Percentiles rank a stretch among this genome's conserved stretches.
These are phyloP conservation scores for Genyomyrus donnyi DNA, from an alignment of 2,113 vertebrate genomes.

Conservation along the genomic window DNA sequence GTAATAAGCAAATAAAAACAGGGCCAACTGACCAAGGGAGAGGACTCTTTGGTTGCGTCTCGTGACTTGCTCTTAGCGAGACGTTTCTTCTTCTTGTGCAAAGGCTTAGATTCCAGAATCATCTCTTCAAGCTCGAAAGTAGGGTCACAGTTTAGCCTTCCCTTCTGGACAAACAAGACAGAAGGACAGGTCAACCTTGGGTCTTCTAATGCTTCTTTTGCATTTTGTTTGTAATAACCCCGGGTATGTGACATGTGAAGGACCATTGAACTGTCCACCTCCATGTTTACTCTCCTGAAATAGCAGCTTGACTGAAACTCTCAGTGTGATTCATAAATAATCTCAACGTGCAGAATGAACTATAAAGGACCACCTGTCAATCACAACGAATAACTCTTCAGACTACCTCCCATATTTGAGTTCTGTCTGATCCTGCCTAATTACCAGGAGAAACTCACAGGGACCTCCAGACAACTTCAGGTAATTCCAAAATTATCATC, in stretches of 20 bases:
- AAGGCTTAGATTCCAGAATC: slow-evolving; percentile 94
- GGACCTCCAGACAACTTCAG: background rate
- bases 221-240: background rate
- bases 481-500: background rate
- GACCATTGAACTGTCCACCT: background rate
- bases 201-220: background rate
- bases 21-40: slow-evolving; percentile 65
- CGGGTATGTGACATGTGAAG: background rate
- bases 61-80: slow-evolving; percentile 77
- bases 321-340: background rate
- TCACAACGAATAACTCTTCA: background rate
- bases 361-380: background rate
- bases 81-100: slow-evolving; percentile 97
- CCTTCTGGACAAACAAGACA: slow-evolving; percentile 59
- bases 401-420: background rate
- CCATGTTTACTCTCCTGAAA: background rate
- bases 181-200: background rate
- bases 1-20: background rate
- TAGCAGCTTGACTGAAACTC: background rate
- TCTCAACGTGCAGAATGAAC: background rate
- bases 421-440: background rate
- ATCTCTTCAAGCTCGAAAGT: slow-evolving; percentile 97
- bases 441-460: background rate
- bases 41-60: slow-evolving; percentile 65
- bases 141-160: slow-evolving; percentile 90